Evolutionary conservation across 2,888 invertebrate species (phyloP), one percentile per base, ranked within the genome.

Genomic region (Dermolepida albohirtum): DNA sequence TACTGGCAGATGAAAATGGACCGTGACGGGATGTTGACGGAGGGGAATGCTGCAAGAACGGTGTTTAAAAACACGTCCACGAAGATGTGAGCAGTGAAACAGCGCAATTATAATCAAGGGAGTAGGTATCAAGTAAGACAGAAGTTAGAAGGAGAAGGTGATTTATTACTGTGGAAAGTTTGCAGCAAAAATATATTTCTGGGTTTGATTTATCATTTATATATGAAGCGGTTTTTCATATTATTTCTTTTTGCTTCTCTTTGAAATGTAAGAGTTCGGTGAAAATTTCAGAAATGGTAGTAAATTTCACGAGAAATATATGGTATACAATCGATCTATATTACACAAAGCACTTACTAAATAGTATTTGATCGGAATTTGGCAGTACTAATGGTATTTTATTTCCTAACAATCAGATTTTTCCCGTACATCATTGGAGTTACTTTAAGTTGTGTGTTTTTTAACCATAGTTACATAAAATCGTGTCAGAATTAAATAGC

Each of bases 91-190:
- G 59, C 59, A 16, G 47, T 39, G 59, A 62, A 57, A 62, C 59
- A 62, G 44, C 59, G 59, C 59, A 62, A 62, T 62, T 62, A 62
- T 62, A 62, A 62, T 62, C 59, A 62, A 62, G 59, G 47, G 59
- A 5, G 34, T 34, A 5, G 34, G 34, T 44, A 16, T 34, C 17
- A 49, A 47, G 59, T 16, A 62, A 39, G 47, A 47, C 34, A 39
- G 59, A 49, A 34, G 43, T 43, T 44, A 40, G 59, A 62, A 62
- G 47, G 34, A 62, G 59, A 43, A 47, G 27, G 29, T 62, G 59
- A 62, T 62, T 62, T 62, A 62, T 62, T 34, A 12, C n/a, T n/a
- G 29, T 29, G 29, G 59, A 49, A 47, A 62, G 59, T 62, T 62
- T 47, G 10, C 47, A 62, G n/a, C 44, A 27, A 62, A 62, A 62